Percentiles rank a stretch among this genome's conserved stretches.
These are phyloP conservation scores for Lasiurus borealis DNA, from an alignment of 2,113 vertebrate species.

Conservation along the genomic window DNA sequence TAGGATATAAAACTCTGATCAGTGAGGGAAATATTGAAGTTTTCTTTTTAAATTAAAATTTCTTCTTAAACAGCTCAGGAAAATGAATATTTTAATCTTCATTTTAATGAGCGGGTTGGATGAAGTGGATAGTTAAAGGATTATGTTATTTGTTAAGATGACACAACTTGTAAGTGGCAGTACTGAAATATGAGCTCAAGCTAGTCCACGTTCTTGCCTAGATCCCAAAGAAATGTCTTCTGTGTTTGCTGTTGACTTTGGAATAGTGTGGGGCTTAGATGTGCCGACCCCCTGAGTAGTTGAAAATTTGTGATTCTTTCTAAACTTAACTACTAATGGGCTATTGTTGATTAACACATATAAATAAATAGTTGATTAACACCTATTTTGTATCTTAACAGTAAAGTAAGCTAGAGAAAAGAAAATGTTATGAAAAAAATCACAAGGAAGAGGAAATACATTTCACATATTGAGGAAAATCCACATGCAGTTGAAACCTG, in stretches of 20 bases:
- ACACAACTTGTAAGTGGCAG: neutral
- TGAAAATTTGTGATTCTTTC: neutral
- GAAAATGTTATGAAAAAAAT: neutral
- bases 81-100: neutral
- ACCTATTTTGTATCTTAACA: neutral
- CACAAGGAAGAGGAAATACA: neutral
- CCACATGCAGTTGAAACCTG: neutral
- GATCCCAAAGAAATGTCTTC: neutral
- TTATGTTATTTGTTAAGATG: constrained; percentile 12
- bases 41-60: constrained; percentile 15
- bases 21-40: neutral
- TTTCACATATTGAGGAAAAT: neutral
- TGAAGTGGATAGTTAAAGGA: constrained; percentile 6
- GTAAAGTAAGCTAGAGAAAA: neutral
- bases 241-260: neutral
- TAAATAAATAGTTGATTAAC: neutral
- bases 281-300: neutral
- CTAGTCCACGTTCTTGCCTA: neutral
- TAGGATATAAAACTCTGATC: neutral
- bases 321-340: neutral
- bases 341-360: neutral
- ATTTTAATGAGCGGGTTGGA: neutral
- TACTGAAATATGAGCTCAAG: neutral
- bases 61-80: constrained; percentile 11
- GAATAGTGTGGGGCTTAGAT: neutral